These are phyloP conservation scores for Eurytoma californica DNA, from an alignment of 2,888 invertebrate genomes.

Conservation along the genomic window DNA sequence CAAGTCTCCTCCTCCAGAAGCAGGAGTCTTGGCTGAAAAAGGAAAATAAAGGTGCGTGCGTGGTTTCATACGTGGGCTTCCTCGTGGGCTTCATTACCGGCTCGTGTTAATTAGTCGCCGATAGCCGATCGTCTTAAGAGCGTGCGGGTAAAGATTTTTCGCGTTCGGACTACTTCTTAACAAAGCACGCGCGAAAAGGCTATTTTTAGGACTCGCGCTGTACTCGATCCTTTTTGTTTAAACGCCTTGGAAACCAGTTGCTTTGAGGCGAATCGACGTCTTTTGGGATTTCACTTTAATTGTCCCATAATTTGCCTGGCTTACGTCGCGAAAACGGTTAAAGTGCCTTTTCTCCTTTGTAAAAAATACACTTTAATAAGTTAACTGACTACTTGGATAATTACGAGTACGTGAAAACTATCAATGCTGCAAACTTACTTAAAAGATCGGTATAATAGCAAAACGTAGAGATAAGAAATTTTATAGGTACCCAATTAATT, in stretches of 20 bases:
- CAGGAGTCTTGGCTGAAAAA: constrained; percentile 1
- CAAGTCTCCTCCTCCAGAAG: neutral
- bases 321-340: too few relatives aligned
- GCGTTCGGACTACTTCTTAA: constrained; percentile 37
- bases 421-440: too few relatives aligned
- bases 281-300: constrained; percentile 38
- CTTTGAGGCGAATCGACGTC: constrained; percentile 14
- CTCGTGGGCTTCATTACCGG: constrained; percentile 70
- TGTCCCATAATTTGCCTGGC: constrained; percentile 20
- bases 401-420: neutral
- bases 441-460: too few relatives aligned
- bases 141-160: neutral
- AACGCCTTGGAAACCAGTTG: constrained; percentile 33
- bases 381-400: neutral
- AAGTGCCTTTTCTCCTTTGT: too few relatives aligned
- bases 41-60: constrained; percentile 39
- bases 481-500: too few relatives aligned
- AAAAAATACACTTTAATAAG: neutral
- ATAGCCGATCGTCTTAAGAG: constrained; percentile 67
- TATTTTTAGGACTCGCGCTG: constrained; percentile 33
- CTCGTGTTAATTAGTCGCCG: constrained; percentile 71
- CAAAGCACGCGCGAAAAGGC: constrained; percentile 18
- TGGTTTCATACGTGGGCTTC: constrained; percentile 63
- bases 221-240: constrained; percentile 8
- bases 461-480: too few relatives aligned